phyloP scores from a whole-genome alignment of 2,113 vertebrate genomes.

The Myotis lucifugus region DNA sequence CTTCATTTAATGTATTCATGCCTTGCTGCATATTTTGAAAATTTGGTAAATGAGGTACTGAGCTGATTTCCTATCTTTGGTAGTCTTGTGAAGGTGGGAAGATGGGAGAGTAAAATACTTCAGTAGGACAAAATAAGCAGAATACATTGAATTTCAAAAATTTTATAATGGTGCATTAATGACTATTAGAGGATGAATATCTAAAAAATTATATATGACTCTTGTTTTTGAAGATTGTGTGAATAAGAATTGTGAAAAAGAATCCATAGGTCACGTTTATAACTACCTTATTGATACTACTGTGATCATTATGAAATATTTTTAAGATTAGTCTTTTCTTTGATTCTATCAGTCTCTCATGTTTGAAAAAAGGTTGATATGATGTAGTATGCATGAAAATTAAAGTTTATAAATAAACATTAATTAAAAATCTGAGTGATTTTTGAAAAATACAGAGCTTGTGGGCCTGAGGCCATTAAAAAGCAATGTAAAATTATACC shows the following conservation, averaged over 20 bases:
- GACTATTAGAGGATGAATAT: neutral
- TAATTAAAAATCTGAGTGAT: neutral
- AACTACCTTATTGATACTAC: neutral
- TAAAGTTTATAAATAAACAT: neutral
- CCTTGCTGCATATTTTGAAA: neutral
- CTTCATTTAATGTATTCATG: neutral
- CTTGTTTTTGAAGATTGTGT: neutral
- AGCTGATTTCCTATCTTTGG: neutral
- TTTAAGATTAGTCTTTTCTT: neutral
- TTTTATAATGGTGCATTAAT: neutral
- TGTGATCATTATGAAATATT: neutral
- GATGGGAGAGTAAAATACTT: neutral
- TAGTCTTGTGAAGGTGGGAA: neutral
- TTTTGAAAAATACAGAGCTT: neutral
- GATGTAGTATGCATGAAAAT: neutral
- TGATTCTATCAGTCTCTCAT: neutral
- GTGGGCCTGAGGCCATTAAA: neutral
- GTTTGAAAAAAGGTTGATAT: neutral
- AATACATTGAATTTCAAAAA: neutral
- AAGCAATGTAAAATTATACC: neutral
- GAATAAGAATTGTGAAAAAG: neutral
- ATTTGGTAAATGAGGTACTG: slow-evolving; percentile 42
- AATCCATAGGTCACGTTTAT: neutral
- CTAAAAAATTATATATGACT: neutral
- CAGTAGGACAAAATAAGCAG: neutral